Percentiles rank a stretch among this genome's conserved stretches.
Evolutionary conservation across 2,888 invertebrate genomes (phyloP).

Genomic region (Aquatica leii): DNA sequence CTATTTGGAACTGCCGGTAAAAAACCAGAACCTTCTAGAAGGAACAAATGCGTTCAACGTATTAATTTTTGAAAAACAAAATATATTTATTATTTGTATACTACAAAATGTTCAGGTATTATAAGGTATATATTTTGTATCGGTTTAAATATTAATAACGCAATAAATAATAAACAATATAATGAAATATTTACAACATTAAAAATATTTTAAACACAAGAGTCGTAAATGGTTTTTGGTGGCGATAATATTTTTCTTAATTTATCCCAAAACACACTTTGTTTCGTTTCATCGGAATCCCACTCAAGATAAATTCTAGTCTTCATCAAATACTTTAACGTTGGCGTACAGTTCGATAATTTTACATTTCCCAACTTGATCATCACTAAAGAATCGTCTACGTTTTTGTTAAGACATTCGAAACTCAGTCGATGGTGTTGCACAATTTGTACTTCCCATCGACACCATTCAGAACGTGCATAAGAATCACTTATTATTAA

Average conservation of each 20-base stretch:
- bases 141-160: too few species aligned
- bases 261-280: conserved; percentile 56
- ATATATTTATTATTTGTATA: too few species aligned
- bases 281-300: conserved; percentile 61
- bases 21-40: too few species aligned
- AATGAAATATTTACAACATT: too few species aligned
- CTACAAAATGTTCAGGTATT: too few species aligned
- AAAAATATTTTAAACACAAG: too few species aligned
- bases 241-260: conserved; percentile 42
- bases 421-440: conserved; percentile 71
- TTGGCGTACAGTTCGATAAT: conserved; percentile 65
- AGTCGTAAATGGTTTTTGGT: too few species aligned
- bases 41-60: too few species aligned
- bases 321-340: conserved; percentile 68
- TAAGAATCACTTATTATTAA: conserved; percentile 74
- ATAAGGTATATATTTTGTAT: too few species aligned
- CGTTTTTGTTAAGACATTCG: conserved; percentile 62
- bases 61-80: too few species aligned
- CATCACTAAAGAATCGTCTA: conserved; percentile 68
- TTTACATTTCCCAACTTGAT: conserved; percentile 69
- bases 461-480: conserved; percentile 76
- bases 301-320: conserved; percentile 72
- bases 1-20: too few species aligned
- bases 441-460: conserved; percentile 75
- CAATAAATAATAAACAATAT: too few species aligned